Conservation (phyloP, 2,888 invertebrate species). For the Lordiphosa andalusiaca region DNA sequence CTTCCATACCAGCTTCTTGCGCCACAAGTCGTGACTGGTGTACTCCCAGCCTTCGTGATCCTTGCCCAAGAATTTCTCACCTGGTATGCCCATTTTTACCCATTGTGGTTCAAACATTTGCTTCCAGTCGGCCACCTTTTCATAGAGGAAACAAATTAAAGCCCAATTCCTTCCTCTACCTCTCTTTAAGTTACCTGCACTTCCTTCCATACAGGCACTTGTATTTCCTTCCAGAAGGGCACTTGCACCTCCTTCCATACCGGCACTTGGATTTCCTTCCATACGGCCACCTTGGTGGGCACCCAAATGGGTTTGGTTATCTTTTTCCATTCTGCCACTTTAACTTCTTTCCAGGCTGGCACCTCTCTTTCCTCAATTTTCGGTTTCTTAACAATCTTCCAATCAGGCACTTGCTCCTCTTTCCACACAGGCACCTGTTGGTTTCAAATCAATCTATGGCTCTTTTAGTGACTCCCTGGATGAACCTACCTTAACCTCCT, state of each 20-base stretch:
- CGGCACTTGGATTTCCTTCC: conserved; percentile 88
- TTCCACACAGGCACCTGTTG: conserved; percentile 87
- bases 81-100: conserved; percentile 86
- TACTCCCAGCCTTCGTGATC: conserved; percentile 92
- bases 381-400: conserved; percentile 84
- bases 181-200: conserved; percentile 80
- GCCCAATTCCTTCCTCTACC: too few species aligned
- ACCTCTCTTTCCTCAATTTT: conserved; percentile 86
- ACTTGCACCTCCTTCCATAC: conserved; percentile 74
- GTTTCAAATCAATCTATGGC: conserved; percentile 61
- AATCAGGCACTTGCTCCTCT: conserved; percentile 86
- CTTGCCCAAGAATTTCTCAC: conserved; percentile 89
- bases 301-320: conserved; percentile 81
- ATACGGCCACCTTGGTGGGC: conserved; percentile 84
- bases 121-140: conserved; percentile 79
- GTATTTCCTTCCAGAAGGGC: conserved; percentile 83
- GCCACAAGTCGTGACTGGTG: conserved; percentile 92
- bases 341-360: conserved; percentile 87
- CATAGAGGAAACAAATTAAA: conserved; percentile 76
- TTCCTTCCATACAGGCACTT: conserved; percentile 88
- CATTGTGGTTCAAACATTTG: conserved; percentile 84
- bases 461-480: background rate
- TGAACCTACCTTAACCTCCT: conserved; percentile 81
- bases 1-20: conserved; percentile 87
- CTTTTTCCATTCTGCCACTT: conserved; percentile 86